Base-by-base conservation (phyloP, 1,140 invertebrate species). In the Drosophila subpulchrella region DNA sequence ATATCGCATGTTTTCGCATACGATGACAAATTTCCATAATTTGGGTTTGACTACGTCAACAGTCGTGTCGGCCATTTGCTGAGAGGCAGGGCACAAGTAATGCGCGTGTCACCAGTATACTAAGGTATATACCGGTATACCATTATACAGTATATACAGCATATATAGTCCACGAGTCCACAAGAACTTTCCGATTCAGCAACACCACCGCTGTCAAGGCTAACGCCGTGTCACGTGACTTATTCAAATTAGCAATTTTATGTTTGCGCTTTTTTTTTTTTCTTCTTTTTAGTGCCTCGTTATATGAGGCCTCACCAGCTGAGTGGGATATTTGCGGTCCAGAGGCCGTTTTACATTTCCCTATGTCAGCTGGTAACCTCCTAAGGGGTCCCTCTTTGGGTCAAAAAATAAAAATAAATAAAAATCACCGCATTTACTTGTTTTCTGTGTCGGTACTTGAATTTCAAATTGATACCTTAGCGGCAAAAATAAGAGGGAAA, bases 201-300 rank as follows among this genome's bases (percentile, higher is more conserved):
- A 53, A 11, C 32, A 34, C 11, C 24, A 50, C 44, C 48, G 61
- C 39, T 75, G 60, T 81, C 77, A 77, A 85, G 81, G 77, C 73
- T 77, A 76, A 74, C 39, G 48, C 62, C 55, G 58, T 78, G 74
- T 86, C 81, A 86, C 81, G 81, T 85, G 81, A 85, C 81, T 85
- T 85, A 85, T 85, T 86, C 82, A 85, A 85, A 85, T 85, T 85
- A 85, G 82, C 78, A 85, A 82, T 85, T 85, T 85, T 75, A 86
- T 85, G 82, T 81, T 85, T 81, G 81, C 81, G 79, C 81, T 84
- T 84, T 83, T 57, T 75, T 44, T 41, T 36, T 83, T 57, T 75
- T 44, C 15, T 36, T 62, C n/a, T 7, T 17, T 53, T 53, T 65
- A 65, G 39, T 36, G 61, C 56, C 61, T 61, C 61, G 39, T 65